Evolutionary conservation across 2,888 invertebrate species (phyloP), one percentile per base, ranked within the genome.

Genomic region (Rhagonycha fulva): DNA sequence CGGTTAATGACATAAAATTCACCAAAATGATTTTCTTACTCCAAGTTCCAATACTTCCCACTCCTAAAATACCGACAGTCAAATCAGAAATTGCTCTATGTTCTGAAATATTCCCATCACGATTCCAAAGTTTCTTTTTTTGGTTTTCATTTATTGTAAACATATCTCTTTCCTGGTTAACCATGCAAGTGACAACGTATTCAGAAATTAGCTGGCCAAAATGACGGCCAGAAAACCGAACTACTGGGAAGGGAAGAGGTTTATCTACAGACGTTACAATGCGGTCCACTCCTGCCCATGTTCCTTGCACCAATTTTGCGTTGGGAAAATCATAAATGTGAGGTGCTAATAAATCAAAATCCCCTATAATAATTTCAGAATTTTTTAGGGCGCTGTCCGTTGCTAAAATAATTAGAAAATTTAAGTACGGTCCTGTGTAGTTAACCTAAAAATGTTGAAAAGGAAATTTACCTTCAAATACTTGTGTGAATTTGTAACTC

Each of bases 51-150:
- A 91, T 91, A 68, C 85, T 87, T 62, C 91, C 91, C 26, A 89
- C 79, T 12, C 91, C 91, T 32, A 91, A 82, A 74, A 91, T 87
- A 9, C 90, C 91, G 77, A 91, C 84, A 3, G 88, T 89, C 12
- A 91, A 82, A 74, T 89, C 89, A 28, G 84, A 84, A 75, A 91
- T 85, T 2, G 85, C 79, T 67, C 90, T 84, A 74, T 89, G 85
- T 70, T 84, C 70, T 2, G 67, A 70, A 72, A 89, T 86, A 78
- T 84, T 87, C 1, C 86, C 87, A 60, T 85, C 82, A n/a, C 72
- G 69, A 7, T 60, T 76, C 89, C 89, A 90, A 0, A 79, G 19
- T 11, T 79, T 71, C 9, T 82, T 80, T 30, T 79, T 82, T 80
- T 89, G 89, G 81, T 88, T 87, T 62, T 87, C 82, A 23, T 83